Evolutionary conservation across 2,113 vertebrate species (phyloP).

Genomic region (Ailurus styani): DNA sequence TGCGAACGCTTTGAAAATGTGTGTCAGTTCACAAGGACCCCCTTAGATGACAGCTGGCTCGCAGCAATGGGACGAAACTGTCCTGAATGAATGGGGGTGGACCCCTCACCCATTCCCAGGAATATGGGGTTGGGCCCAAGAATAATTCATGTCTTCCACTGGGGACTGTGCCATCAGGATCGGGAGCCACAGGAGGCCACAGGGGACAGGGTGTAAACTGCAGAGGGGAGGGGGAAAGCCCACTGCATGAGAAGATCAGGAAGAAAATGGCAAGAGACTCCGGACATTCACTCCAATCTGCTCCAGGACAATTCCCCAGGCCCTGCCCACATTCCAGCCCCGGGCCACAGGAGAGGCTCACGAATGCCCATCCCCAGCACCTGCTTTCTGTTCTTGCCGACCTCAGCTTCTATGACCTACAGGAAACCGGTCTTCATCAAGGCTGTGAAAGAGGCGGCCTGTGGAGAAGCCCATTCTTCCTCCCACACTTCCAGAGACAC

Average conservation of each 20-base stretch:
- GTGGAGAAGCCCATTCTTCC: too few relatives aligned
- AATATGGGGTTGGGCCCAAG: not conserved
- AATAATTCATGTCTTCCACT: not conserved
- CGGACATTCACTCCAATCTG: rapidly evolving
- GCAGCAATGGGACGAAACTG: not conserved
- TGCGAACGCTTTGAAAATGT: not conserved
- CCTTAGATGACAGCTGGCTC: not conserved
- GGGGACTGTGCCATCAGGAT: not conserved
- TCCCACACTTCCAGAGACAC: too few relatives aligned
- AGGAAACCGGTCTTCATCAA: not conserved
- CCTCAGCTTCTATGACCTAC: not conserved
- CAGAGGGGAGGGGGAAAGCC: not conserved
- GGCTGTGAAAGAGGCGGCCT: rapidly evolving
- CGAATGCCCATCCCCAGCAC: rapidly evolving
- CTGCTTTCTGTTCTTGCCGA: rapidly evolving
- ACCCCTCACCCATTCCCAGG: not conserved
- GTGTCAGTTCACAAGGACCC: too few relatives aligned
- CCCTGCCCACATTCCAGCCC: not conserved
- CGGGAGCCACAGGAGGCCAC: rapidly evolving
- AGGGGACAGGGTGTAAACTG: rapidly evolving
- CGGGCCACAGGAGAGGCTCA: rapidly evolving
- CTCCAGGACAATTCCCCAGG: not conserved
- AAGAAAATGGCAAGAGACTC: rapidly evolving
- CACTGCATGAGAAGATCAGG: rapidly evolving
- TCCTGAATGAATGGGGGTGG: rapidly evolving